phyloP scores from a whole-genome alignment of 2,113 vertebrate species.

The Silurus glanis region DNA sequence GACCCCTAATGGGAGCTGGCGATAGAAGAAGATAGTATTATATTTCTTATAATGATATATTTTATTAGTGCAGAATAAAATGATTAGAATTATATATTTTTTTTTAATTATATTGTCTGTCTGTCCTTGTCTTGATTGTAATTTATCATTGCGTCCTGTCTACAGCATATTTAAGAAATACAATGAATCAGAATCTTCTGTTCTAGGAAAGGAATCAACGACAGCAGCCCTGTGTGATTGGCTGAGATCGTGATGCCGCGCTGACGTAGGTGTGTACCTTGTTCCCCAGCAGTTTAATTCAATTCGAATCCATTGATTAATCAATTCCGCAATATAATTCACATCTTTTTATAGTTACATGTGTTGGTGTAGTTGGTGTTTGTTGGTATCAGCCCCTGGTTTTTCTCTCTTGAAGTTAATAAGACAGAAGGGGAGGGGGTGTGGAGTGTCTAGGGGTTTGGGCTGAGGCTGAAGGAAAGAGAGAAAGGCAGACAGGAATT shows the following conservation, averaged over 20 bases:
- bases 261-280: not conserved
- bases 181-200: not conserved
- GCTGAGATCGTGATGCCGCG: too few relatives aligned
- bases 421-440: not conserved
- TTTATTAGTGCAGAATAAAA: too few relatives aligned
- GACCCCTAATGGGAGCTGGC: too few relatives aligned
- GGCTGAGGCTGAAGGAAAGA: not conserved
- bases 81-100: too few relatives aligned
- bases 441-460: too few relatives aligned
- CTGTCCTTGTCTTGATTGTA: too few relatives aligned
- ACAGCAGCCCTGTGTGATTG: not conserved
- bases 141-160: too few relatives aligned
- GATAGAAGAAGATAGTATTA: too few relatives aligned
- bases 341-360: not conserved
- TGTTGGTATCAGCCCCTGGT: not conserved
- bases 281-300: not conserved
- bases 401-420: not conserved
- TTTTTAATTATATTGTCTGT: too few relatives aligned
- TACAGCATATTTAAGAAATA: not conserved
- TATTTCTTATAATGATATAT: too few relatives aligned
- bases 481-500: constrained; percentile 53
- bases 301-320: not conserved
- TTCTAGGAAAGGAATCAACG: not conserved
- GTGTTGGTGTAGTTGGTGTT: not conserved
- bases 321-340: not conserved